Base-by-base conservation (phyloP, 2,888 invertebrate species). In the Cosmia pyralina region DNA sequence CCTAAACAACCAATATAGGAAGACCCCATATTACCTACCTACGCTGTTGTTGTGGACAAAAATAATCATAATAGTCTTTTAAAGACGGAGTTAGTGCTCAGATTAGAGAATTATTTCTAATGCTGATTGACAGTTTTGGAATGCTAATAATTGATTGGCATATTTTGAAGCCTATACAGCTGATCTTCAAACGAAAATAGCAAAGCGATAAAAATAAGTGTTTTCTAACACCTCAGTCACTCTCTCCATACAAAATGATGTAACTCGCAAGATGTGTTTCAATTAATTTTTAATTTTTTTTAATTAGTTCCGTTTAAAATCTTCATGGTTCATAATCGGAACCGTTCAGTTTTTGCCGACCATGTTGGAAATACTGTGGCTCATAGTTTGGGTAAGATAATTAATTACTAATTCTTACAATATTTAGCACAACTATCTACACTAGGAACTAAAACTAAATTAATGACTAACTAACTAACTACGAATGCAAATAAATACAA, bases 261-360 rank as follows among this genome's bases (percentile, higher is more conserved):
- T 13, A 62, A 48, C 52, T 57, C 34, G 52, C 11, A 65, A 41
- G 46, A 76, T 70, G 55, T 79, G 83, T 81, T 74, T 70, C 69
- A 79, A 81, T 81, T 74, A 74, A 50, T 34, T 62, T 73, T 65
- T 38, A 2, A 57, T 62, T 68, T 67, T 77, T 70, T 60, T 62
- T 48, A 66, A 79, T 81, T 68, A 79, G 83, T 83, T 81, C 70
- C 81, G 41, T 55, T 70, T 69, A 65, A 66, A 72, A 68, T 70
- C 38, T 81, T 79, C 83, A 79, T 46, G 80, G 65, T 70, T 4
- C n/a, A 46, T 70, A 53, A 83, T 70, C 64, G 19, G 7, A 34
- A 46, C 44, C 53, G 57, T 55, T 74, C 50, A 66, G 13, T 66
- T 58, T 50, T 57, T 50, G 53, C 44, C 53, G 64, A 70, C 11